These are phyloP conservation scores for Meta bourneti DNA, from an alignment of 2,888 invertebrate genomes.

Conservation along the genomic window DNA sequence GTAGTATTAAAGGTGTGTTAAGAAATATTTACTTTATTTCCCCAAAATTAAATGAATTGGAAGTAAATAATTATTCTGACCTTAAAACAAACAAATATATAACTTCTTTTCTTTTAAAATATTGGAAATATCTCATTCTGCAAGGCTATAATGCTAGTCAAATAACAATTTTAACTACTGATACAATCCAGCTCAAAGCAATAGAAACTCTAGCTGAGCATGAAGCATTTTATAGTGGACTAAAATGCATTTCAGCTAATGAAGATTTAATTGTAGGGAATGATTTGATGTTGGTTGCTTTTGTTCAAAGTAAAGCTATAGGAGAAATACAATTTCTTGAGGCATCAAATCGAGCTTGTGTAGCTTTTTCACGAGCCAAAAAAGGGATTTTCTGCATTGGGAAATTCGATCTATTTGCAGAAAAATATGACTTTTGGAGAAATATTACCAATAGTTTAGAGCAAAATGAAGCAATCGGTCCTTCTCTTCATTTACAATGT, in stretches of 20 bases:
- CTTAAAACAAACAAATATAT: too few species aligned
- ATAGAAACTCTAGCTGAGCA: constrained; percentile 60
- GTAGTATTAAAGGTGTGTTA: constrained; percentile 78
- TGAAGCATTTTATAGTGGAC: background rate
- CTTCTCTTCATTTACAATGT: constrained; percentile 62
- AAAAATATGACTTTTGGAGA: constrained; percentile 72
- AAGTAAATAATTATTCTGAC: too few species aligned
- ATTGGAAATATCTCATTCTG: constrained; percentile 78
- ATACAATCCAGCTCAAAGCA: constrained; percentile 79
- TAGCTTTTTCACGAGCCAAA: constrained; percentile 71
- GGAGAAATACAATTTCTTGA: constrained; percentile 78
- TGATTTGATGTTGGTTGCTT: background rate
- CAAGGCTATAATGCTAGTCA: constrained; percentile 79
- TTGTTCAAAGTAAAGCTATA: background rate
- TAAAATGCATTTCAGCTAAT: constrained; percentile 78
- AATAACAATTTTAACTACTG: constrained; percentile 80
- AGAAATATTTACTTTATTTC: constrained; percentile 79
- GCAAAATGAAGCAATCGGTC: constrained; percentile 51
- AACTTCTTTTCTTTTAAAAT: constrained; percentile 76
- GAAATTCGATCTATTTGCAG: constrained; percentile 71
- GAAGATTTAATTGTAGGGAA: constrained; percentile 78
- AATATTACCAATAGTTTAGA: constrained; percentile 51
- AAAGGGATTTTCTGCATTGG: constrained; percentile 75
- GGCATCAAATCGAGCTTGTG: constrained; percentile 79
- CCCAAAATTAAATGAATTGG: background rate